Conservation (phyloP, 2,113 vertebrate species). For the Conger conger region DNA sequence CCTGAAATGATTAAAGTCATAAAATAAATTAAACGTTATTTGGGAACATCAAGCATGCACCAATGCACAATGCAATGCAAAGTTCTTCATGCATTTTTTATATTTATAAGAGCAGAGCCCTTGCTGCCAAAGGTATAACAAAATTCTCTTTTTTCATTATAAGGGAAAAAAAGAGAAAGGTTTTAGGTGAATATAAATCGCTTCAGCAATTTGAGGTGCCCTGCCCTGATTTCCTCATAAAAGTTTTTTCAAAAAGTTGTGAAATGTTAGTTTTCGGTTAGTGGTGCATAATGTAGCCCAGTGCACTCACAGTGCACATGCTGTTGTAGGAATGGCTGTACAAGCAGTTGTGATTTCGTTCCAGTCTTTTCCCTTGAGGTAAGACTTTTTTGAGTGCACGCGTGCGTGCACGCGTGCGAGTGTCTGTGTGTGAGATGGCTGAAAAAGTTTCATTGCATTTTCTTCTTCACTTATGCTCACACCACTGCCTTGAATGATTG, state of each 20-base stretch:
- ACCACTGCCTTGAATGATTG: constrained; percentile 31
- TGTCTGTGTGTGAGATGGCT: neutral
- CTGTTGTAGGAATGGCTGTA: neutral
- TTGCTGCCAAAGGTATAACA: too few species aligned
- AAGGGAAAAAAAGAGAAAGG: too few species aligned
- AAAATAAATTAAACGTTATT: too few species aligned
- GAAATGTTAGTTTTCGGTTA: neutral
- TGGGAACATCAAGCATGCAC: too few species aligned
- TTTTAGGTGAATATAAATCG: neutral
- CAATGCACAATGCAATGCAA: too few species aligned
- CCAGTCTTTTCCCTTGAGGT: neutral
- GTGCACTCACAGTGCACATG: neutral
- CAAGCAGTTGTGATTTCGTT: neutral
- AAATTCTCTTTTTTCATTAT: too few species aligned
- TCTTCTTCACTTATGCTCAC: constrained; percentile 49
- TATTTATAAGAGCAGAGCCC: too few species aligned
- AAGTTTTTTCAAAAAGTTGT: neutral
- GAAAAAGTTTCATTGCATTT: constrained; percentile 31
- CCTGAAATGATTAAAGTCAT: too few species aligned
- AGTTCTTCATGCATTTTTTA: too few species aligned
- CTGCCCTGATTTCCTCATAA: neutral
- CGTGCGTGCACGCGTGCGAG: neutral
- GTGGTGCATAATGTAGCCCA: neutral
- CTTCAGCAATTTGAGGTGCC: neutral
- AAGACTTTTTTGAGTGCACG: neutral